phyloP scores from a whole-genome alignment of 2,888 invertebrate genomes.

The Falcaria lacertinaria region DNA sequence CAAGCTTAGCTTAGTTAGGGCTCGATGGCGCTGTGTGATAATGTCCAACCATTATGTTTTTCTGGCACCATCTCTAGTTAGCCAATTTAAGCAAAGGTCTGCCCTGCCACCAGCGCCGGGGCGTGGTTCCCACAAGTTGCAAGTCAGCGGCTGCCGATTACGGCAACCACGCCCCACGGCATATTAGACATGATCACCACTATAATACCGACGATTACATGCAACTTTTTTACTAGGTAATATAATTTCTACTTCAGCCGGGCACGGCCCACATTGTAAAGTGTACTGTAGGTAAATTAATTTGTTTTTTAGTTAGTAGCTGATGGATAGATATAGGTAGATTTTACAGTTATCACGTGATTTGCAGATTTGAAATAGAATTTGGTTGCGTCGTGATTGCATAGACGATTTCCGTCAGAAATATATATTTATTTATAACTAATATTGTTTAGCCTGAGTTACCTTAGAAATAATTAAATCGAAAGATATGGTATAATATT shows the following conservation, averaged over 20 bases:
- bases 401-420: too few species aligned
- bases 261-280: background rate
- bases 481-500: too few species aligned
- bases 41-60: too few species aligned
- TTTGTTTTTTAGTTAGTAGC: background rate
- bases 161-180: constrained; percentile 47
- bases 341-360: background rate
- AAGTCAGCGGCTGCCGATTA: constrained; percentile 67
- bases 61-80: too few species aligned
- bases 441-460: too few species aligned
- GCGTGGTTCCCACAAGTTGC: constrained; percentile 51
- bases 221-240: constrained; percentile 53
- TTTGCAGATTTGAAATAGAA: constrained; percentile 21
- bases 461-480: too few species aligned
- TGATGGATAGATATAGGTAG: background rate
- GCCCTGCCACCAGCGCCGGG: constrained; percentile 15
- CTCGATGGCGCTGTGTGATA: too few species aligned
- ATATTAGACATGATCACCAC: constrained; percentile 20
- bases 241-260: background rate
- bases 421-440: too few species aligned
- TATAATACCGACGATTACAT: constrained; percentile 49
- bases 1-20: too few species aligned
- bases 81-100: background rate
- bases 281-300: constrained; percentile 4
- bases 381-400: too few species aligned